Base-by-base conservation (phyloP, 2,797 vertebrate species). In the Lemur catta region DNA sequence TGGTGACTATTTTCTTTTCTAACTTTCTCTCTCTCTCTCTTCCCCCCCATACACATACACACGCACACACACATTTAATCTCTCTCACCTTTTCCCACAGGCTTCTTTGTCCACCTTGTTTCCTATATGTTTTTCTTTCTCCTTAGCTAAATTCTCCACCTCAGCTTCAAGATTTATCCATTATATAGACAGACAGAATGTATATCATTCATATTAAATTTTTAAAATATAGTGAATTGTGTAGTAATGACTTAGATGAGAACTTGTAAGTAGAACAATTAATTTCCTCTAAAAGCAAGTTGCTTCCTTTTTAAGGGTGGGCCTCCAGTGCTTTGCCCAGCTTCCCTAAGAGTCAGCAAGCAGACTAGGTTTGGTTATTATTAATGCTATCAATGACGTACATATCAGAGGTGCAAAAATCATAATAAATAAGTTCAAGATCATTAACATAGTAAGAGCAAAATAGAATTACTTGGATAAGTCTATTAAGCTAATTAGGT, bases 391-490 rank as follows among this genome's bases (percentile, higher is more conserved):
- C 61, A 79, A 3, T 28, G 15, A 72, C 28, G 89, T 76, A 26
- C 59, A 76, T 46, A 30, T 30, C 35, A 59, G 38, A 95, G 75
- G 35, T 82, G 15, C 18, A 84, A 79, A 93, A 14, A 30, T 75
- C 65, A 72, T 86, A 74, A 71, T 86, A 85, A 94, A 48, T 69
- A 50, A 63, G 59, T 75, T 95, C 50, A 89, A 93, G 28, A 89
- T 95, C 74, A 78, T 93, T 91, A 88, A 50, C 26, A 79, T 89
- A 94, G 59, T 78, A 75, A 46, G 12, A 93, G 38, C 35, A 79
- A 91, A 84, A 93, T 69, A 57, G 43, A 89, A 94, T 87, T 85
- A 81, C 9, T 86, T 80, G n/a, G 24, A 61, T 89, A 75, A 48
- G 28, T 67, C 43, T 69, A 13, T 72, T 78, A 22, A 91, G 57